These are phyloP conservation scores for Acleris holmiana DNA, from an alignment of 2,888 invertebrate species.

Conservation along the genomic window DNA sequence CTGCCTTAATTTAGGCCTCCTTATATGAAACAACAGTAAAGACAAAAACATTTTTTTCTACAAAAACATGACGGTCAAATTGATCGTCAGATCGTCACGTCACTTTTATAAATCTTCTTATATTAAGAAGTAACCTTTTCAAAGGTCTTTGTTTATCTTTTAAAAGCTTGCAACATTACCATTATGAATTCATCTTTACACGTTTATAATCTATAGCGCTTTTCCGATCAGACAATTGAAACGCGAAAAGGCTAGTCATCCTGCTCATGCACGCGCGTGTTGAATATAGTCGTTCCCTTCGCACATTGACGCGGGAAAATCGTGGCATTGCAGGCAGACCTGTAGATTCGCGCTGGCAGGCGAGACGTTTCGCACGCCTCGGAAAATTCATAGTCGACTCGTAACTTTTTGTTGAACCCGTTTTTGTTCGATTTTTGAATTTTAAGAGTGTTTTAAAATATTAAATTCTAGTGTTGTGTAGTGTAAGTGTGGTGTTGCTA, in stretches of 20 bases:
- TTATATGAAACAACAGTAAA: too few species aligned
- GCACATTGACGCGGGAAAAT: slow-evolving; percentile 66
- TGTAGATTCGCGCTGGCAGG: slow-evolving; percentile 71
- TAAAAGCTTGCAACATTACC: slow-evolving; percentile 19
- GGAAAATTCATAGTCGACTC: slow-evolving; percentile 35
- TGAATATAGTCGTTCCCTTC: slow-evolving; percentile 48
- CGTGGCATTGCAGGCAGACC: slow-evolving; percentile 70
- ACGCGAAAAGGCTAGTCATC: slow-evolving; percentile 47
- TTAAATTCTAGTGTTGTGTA: slow-evolving; percentile 40
- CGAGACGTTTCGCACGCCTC: slow-evolving; percentile 61
- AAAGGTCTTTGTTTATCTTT: slow-evolving; percentile 7
- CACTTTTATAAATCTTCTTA: background rate
- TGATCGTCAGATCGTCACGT: too few species aligned
- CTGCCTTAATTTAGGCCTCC: too few species aligned
- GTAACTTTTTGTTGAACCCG: slow-evolving; percentile 31
- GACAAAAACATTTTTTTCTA: too few species aligned
- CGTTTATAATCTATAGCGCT: slow-evolving; percentile 50
- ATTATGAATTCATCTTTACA: slow-evolving; percentile 15
- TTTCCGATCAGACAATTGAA: slow-evolving; percentile 52
- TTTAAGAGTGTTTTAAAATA: slow-evolving; percentile 17
- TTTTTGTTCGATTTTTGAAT: slow-evolving; percentile 13
- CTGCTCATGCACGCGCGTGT: slow-evolving; percentile 46
- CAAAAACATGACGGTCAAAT: too few species aligned
- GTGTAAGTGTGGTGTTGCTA: slow-evolving; percentile 45
- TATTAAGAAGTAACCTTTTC: background rate